These are phyloP conservation scores for Hyles lineata DNA, from an alignment of 2,888 invertebrate species.

Conservation along the genomic window DNA sequence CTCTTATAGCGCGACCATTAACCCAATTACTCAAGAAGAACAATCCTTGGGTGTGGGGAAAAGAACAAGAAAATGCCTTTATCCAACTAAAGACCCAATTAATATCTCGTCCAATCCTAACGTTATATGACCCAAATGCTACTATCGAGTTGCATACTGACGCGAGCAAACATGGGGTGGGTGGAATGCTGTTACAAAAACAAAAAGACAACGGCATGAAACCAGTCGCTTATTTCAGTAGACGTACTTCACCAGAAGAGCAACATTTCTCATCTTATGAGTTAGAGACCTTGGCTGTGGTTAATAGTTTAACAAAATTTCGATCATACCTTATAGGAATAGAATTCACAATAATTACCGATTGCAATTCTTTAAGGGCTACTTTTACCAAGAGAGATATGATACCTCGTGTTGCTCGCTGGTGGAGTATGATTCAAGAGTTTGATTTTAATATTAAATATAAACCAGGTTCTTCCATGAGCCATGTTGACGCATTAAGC, in stretches of 20 bases:
- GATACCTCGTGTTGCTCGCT: neutral
- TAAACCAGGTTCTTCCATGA: neutral
- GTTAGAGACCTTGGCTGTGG: neutral
- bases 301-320: neutral
- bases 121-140: neutral
- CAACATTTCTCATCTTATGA: neutral
- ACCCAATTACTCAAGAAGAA: neutral
- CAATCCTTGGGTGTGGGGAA: neutral
- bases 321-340: neutral
- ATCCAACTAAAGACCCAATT: neutral
- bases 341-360: neutral
- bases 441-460: neutral
- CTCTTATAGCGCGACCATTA: neutral
- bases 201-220: neutral
- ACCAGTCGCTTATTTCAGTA: neutral
- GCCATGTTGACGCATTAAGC: neutral
- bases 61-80: neutral
- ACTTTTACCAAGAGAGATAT: slow-evolving; percentile 4
- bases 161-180: neutral
- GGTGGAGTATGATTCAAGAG: slow-evolving; percentile 5
- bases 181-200: neutral
- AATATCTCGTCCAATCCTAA: neutral
- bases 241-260: neutral
- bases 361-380: neutral
- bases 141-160: neutral